Percentiles rank a stretch among this genome's conserved stretches.
phyloP scores from a whole-genome alignment of 2,113 vertebrate species.

The Kryptolebias marmoratus region DNA sequence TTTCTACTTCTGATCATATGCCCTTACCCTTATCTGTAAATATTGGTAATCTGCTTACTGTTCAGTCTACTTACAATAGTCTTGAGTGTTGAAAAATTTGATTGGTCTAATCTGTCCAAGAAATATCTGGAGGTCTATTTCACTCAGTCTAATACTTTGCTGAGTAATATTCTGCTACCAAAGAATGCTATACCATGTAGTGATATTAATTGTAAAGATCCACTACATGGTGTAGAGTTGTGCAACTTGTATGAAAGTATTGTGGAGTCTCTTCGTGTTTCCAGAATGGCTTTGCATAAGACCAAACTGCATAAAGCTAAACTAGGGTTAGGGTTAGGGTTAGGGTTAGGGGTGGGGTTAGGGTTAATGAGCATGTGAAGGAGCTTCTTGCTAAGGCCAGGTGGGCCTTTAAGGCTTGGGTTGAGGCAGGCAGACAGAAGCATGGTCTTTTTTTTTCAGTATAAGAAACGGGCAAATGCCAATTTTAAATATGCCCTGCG shows the following conservation, averaged over 20 bases:
- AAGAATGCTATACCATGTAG: not conserved
- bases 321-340: too few relatives aligned
- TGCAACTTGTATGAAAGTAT: not conserved
- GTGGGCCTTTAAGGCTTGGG: not conserved
- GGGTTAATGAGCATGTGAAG: too few relatives aligned
- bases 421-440: not conserved
- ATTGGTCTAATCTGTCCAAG: too few relatives aligned
- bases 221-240: not conserved
- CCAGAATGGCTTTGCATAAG: not conserved
- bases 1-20: not conserved
- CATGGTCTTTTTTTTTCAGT: not conserved
- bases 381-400: not conserved
- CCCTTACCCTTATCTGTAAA: not conserved
- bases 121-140: not conserved
- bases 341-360: too few relatives aligned
- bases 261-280: not conserved
- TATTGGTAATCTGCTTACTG: not conserved
- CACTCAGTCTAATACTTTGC: not conserved
- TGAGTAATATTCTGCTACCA: not conserved
- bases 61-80: not conserved
- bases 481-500: not conserved
- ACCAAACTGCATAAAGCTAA: not conserved
- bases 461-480: not conserved
- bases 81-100: not conserved
- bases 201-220: not conserved